phyloP scores from a whole-genome alignment of 37 sponge, comb jelly and placozoan species.

The Petrosia ficiformis region DNA sequence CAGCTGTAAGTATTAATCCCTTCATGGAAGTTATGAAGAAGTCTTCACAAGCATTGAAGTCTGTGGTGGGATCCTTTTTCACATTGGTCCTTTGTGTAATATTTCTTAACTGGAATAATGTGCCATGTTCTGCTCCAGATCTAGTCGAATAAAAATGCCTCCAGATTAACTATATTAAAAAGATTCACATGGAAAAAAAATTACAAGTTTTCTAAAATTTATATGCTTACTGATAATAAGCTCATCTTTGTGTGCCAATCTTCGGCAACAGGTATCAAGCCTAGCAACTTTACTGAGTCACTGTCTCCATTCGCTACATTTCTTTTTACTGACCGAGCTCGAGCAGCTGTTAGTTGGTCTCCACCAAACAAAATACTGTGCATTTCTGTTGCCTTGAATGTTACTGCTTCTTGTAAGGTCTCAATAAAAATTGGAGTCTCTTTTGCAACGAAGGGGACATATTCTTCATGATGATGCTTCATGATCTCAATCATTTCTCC shows the following conservation, averaged over 20 bases:
- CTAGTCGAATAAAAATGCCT: conserved; percentile 20
- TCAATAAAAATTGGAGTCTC: background rate
- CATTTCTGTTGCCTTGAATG: background rate
- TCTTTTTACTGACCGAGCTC: conserved; percentile 12
- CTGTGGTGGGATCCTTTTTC: conserved; percentile 7
- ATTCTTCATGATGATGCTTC: conserved; percentile 4
- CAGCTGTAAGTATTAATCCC: conserved; percentile 20
- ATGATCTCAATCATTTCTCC: conserved; percentile 41
- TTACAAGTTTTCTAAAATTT: background rate
- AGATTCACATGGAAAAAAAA: background rate
- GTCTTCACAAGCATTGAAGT: conserved; percentile 41
- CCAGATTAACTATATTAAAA: conserved; percentile 21
- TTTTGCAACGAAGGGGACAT: conserved; percentile 15
- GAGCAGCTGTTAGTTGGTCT: conserved; percentile 26
- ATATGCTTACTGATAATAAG: conserved; percentile 2
- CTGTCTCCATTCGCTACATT: background rate
- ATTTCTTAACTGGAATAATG: conserved; percentile 33
- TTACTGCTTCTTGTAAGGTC: background rate
- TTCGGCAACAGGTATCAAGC: conserved; percentile 21
- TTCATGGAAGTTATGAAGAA: conserved; percentile 13
- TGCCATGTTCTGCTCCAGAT: conserved; percentile 32
- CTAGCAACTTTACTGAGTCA: conserved; percentile 10
- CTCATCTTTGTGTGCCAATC: conserved; percentile 38
- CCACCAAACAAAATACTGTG: conserved; percentile 9
- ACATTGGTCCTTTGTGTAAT: conserved; percentile 21